Conservation (phyloP, 2,888 invertebrate genomes). For the Papilio elwesi region DNA sequence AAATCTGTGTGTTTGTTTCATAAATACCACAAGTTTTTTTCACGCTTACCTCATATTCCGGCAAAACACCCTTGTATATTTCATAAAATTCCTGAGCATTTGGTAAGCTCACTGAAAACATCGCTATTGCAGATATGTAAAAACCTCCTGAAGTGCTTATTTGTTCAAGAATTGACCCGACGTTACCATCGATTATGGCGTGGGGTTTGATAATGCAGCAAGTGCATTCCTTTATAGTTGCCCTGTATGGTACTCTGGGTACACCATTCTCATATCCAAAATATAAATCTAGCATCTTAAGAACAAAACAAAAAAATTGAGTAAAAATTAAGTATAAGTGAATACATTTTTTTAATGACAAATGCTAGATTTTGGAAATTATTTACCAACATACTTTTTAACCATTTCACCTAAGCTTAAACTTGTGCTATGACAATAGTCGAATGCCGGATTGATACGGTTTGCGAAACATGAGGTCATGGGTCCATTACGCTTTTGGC, state of each 20-base stretch:
- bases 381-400: too few species aligned
- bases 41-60: constrained; percentile 86
- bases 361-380: too few species aligned
- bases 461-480: too few species aligned
- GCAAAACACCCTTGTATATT: constrained; percentile 93
- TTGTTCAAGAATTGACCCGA: constrained; percentile 89
- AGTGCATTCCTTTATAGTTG: constrained; percentile 87
- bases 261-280: constrained; percentile 68
- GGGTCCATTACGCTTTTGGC: too few species aligned
- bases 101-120: constrained; percentile 89
- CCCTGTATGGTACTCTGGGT: constrained; percentile 69
- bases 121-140: constrained; percentile 90
- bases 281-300: constrained; percentile 66
- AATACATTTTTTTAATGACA: too few species aligned
- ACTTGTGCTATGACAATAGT: not conserved
- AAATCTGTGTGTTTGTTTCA: too few species aligned
- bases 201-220: constrained; percentile 96
- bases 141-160: constrained; percentile 89
- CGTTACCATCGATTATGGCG: constrained; percentile 89
- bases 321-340: too few species aligned
- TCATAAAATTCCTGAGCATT: constrained; percentile 96
- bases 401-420: not conserved
- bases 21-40: not conserved
- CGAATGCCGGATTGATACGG: not conserved
- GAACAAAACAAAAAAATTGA: not conserved